These are phyloP conservation scores for Aepyceros melampus DNA, from an alignment of 2,113 vertebrate genomes.

Conservation along the genomic window DNA sequence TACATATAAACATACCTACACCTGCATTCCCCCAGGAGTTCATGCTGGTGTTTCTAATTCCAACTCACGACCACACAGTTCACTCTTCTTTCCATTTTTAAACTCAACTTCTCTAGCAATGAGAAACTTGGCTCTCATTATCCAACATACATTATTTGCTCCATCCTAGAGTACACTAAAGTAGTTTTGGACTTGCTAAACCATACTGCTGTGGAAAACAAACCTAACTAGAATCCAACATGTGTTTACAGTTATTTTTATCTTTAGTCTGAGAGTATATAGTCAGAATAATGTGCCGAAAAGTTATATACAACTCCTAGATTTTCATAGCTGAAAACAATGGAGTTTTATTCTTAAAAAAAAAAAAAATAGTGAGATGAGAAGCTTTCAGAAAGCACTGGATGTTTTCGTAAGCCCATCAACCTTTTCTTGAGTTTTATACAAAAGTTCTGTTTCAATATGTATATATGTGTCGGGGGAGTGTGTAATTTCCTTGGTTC, in stretches of 20 bases:
- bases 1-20: accelerated
- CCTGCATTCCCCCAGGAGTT: accelerated
- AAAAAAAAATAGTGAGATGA: not conserved
- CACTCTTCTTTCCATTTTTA: not conserved
- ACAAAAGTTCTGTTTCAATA: not conserved
- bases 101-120: not conserved
- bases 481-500: not conserved
- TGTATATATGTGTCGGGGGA: not conserved
- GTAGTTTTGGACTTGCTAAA: not conserved
- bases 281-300: not conserved
- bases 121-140: not conserved
- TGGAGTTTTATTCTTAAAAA: not conserved
- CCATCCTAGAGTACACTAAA: not conserved
- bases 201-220: not conserved
- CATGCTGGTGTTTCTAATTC: not conserved
- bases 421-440: not conserved
- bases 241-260: not conserved
- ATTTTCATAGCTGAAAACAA: not conserved
- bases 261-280: not conserved
- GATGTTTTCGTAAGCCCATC: not conserved
- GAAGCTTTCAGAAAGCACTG: not conserved
- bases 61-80: accelerated
- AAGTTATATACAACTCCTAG: not conserved
- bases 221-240: not conserved
- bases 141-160: not conserved